Evolutionary conservation across 1,140 invertebrate species (phyloP), one percentile per base, ranked within the genome.

Genomic region (Drosophila murphyi): DNA sequence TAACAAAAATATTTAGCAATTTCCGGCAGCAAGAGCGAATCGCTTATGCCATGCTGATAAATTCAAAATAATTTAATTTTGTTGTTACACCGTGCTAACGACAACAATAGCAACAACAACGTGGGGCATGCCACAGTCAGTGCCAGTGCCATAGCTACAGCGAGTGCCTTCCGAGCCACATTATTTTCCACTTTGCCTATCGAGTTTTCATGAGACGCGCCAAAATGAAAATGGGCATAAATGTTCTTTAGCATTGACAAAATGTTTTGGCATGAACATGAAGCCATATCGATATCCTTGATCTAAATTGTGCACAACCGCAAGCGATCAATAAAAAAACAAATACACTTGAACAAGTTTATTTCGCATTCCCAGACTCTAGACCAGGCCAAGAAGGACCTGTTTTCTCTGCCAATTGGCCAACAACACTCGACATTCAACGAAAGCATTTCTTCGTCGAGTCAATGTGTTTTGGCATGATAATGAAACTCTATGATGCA

Each of bases 221-320:
- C 64, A 77, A 80, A 85, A 85, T 71, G 78, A 78, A 87, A 87
- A 87, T 82, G 87, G 83, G 80, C 83, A 87, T 83, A 87, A 82
- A 88, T 76, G 69, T 73, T 87, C 56, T 77, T 82, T 69, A 70
- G 79, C 79, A 79, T 83, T 87, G 82, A 87, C 82, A 87, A 87
- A 87, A 88, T 72, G 83, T 34, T 79, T 77, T 76, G 76, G 76
- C 82, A 87, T 76, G 68, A 88, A 77, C 79, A 71, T 77, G 62
- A 47, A 62, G 62, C 43, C 83, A 62, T 88, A 87, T 87, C 82
- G 76, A 72, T 88, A 87, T 87, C 82, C 82, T 87, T 87, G 82
- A 87, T 87, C 82, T 87, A 87, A 87, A 87, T 87, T 87, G 82
- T 76, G 82, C 83, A 87, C 80, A 88, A 87, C 83, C 82, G 83